Evolutionary conservation across 2,113 vertebrate genomes (phyloP).

Genomic region (Sclerurus mexicanus): DNA sequence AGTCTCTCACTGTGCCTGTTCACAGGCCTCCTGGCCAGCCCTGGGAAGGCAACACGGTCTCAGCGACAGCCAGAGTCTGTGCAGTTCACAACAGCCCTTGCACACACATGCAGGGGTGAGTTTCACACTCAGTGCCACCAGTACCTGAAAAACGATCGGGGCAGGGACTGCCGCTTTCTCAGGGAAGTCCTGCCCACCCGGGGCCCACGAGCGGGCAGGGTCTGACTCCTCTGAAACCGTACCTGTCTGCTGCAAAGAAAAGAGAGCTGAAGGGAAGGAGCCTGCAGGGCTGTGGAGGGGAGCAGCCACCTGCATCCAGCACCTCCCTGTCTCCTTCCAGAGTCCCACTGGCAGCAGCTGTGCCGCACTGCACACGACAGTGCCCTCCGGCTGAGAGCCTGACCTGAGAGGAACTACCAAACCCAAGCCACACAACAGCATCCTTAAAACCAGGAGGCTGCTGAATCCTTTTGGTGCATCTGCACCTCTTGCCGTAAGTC

Average conservation of each 20-base stretch:
- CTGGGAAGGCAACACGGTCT: background rate
- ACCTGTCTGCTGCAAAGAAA: conserved; percentile 87
- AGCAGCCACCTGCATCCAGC: background rate
- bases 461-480: background rate
- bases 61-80: conserved; percentile 8
- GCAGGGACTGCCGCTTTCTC: conserved; percentile 88
- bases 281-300: background rate
- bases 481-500: rapidly evolving
- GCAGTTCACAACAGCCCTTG: conserved; percentile 12
- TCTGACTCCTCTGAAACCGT: conserved; percentile 92
- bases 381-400: background rate
- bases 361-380: background rate
- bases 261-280: conserved; percentile 54
- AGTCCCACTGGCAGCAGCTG: background rate
- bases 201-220: conserved; percentile 87
- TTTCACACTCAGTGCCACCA: conserved; percentile 51
- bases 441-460: background rate
- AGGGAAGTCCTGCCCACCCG: conserved; percentile 82
- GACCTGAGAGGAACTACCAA: background rate
- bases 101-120: conserved; percentile 64
- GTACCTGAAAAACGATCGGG: conserved; percentile 96
- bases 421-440: background rate
- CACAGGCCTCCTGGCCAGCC: background rate
- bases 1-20: background rate
- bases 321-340: background rate